These are phyloP conservation scores for Leuctra nigra DNA, from an alignment of 2,888 invertebrate species.

Conservation along the genomic window DNA sequence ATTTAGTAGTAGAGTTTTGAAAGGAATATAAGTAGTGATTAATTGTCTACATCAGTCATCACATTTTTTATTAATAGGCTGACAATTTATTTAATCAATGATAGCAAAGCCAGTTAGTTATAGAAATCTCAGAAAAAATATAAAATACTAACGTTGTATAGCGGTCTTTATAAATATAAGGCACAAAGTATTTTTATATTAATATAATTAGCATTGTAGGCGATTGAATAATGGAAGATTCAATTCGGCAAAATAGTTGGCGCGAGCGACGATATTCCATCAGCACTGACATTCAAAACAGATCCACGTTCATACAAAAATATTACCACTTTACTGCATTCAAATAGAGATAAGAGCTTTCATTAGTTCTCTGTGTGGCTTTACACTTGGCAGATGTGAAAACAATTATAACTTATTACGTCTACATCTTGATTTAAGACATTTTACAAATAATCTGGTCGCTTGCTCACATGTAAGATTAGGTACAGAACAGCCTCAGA, in stretches of 20 bases:
- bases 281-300: neutral
- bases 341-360: neutral
- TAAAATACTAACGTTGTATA: slow-evolving; percentile 19
- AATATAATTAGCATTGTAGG: neutral
- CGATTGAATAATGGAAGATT: neutral
- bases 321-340: neutral
- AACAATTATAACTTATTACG: neutral
- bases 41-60: neutral
- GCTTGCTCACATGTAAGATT: neutral
- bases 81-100: neutral
- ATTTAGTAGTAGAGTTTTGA: too few relatives aligned
- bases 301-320: neutral
- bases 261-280: neutral
- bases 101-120: neutral
- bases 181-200: slow-evolving; percentile 4
- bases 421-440: neutral
- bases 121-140: slow-evolving; percentile 16
- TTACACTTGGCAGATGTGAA: neutral
- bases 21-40: too few relatives aligned
- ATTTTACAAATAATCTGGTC: neutral
- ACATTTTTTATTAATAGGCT: slow-evolving; percentile 3
- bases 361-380: neutral
- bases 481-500: neutral
- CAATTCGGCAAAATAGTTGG: neutral
- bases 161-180: slow-evolving; percentile 23